Conservation (phyloP, 2,797 vertebrate species). For the Nothura maculosa region DNA sequence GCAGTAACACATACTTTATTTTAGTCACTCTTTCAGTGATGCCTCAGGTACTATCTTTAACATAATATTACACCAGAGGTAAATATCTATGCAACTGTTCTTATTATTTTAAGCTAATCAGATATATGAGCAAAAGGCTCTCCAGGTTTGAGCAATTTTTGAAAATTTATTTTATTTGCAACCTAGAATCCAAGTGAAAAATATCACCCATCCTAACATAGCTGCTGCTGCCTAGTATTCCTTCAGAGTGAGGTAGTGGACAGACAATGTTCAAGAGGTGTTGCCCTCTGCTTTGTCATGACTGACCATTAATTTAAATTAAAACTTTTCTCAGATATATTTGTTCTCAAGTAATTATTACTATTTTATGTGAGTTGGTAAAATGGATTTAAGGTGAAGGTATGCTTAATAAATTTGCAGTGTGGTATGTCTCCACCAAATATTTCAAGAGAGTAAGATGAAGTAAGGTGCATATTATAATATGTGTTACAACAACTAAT, state of each 20-base stretch:
- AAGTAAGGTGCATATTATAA: background rate
- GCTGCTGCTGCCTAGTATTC: background rate
- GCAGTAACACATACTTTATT: background rate
- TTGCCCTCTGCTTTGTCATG: background rate
- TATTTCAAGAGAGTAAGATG: background rate
- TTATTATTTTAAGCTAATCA: background rate
- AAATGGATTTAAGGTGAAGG: too few relatives aligned
- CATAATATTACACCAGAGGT: background rate
- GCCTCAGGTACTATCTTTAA: accelerated
- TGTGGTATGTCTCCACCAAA: background rate
- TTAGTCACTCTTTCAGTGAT: background rate
- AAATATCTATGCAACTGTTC: background rate
- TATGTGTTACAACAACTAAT: background rate
- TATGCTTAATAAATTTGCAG: background rate
- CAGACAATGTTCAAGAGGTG: background rate
- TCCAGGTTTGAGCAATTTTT: background rate
- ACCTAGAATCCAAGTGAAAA: background rate
- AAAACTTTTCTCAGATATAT: background rate
- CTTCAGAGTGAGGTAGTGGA: background rate
- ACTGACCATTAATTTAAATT: background rate
- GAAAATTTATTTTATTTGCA: background rate
- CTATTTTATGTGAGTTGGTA: background rate
- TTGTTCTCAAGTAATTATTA: background rate
- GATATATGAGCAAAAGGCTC: background rate
- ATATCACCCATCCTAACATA: background rate